Base-by-base conservation (phyloP, 2,888 invertebrate species). In the Cremastinae sp. region DNA sequence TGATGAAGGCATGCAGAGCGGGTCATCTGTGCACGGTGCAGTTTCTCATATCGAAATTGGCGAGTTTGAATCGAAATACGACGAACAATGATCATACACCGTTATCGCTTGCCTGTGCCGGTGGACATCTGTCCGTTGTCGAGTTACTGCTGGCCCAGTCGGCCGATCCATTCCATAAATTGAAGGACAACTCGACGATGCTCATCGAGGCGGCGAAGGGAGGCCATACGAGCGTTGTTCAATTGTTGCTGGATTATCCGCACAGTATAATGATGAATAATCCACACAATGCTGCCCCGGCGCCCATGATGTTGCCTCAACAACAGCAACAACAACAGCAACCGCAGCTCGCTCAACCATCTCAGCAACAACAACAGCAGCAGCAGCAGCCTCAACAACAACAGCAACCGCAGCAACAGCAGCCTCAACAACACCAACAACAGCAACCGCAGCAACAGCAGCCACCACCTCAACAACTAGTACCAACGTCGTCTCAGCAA, bases 151-250 rank as follows among this genome's bases (percentile, higher is more conserved):
- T 99, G 77, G 94, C 96, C 65, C 95, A 96, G 91, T 95, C 96
- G 83, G 98, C 98, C 49, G 97, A 99, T 92, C 97, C 98, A 59
- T 96, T 96, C 90, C 97, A 98, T 91, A 98, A 97, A 91, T 93
- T 99, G 61, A 98, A 98, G 93, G 99, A 99, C 91, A 98, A 98
- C 90, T 97, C 98, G 76, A 98, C 98, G 66, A 99, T 98, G 95
- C 92, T 99, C 82, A 98, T 99, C 84, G 99, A 99, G 91, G 99
- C 98, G 61, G 96, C 99, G 56, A 98, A 98, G 91, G 98, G 98
- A 59, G 99, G 99, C 0, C 98, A 99, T 90, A 97, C 98, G 18
- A 94, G 94, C 81, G 98, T 99, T 73, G 98, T 99, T 75, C 97
- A 97, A 90, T 92, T 98, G 84, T 91, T 99, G 81, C 93, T 99